Conservation (phyloP, 2,888 invertebrate genomes). For the Orthonevra nobilis region DNA sequence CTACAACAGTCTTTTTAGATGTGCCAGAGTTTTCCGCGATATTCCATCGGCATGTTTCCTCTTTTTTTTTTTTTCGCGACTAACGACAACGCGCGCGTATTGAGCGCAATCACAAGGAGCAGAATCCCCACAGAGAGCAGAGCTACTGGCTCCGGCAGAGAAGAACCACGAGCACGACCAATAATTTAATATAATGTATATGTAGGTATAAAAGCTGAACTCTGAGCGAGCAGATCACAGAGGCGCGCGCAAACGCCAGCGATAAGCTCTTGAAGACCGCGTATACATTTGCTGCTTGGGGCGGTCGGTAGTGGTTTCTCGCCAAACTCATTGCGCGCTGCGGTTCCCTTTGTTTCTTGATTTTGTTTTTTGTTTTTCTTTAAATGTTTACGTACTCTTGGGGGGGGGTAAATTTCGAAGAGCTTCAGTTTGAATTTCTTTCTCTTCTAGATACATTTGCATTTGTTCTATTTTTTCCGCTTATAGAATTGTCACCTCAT, state of each 20-base stretch:
- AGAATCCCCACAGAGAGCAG: slow-evolving; percentile 51
- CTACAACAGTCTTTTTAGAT: slow-evolving; percentile 60
- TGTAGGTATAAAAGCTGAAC: slow-evolving; percentile 5
- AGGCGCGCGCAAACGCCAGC: slow-evolving; percentile 54
- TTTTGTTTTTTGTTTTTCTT: too few relatives aligned
- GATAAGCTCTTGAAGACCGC: slow-evolving; percentile 34
- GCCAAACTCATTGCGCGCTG: too few relatives aligned
- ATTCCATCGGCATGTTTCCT: slow-evolving; percentile 32
- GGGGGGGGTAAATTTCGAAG: too few relatives aligned
- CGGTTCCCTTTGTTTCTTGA: slow-evolving; percentile 21
- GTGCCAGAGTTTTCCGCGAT: slow-evolving; percentile 45
- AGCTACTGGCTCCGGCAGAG: slow-evolving; percentile 20
- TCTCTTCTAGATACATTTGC: too few relatives aligned
- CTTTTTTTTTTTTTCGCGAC: slow-evolving; percentile 19
- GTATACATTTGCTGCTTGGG: slow-evolving; percentile 11
- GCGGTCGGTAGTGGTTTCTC: slow-evolving; percentile 27
- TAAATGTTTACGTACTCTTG: too few relatives aligned
- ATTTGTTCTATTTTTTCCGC: too few relatives aligned
- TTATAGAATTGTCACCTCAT: too few relatives aligned
- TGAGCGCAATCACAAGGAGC: slow-evolving; percentile 38
- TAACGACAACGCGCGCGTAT: slow-evolving; percentile 32
- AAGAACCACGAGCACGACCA: slow-evolving; percentile 25
- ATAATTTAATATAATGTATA: too few relatives aligned
- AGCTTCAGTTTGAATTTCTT: too few relatives aligned
- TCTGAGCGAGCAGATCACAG: slow-evolving; percentile 38